Conservation (phyloP, 2,113 vertebrate species). For the Suricata suricatta region DNA sequence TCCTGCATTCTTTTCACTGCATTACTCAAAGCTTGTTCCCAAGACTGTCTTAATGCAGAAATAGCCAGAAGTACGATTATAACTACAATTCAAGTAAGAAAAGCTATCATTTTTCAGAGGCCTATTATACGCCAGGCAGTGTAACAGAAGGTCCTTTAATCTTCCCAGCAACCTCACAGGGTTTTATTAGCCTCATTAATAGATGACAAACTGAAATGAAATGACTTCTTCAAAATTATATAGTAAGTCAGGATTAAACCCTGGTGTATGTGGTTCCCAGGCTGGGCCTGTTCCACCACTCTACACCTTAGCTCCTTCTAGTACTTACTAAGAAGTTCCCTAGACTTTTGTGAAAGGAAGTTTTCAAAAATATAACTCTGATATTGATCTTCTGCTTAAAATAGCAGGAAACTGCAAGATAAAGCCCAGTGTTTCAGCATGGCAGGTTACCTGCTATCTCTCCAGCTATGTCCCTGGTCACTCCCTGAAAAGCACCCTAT, state of each 20-base stretch:
- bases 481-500: background rate
- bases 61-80: background rate
- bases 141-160: background rate
- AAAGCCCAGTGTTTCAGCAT: background rate
- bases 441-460: background rate
- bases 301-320: background rate
- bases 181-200: background rate
- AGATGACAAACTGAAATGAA: slow-evolving; percentile 21
- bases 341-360: background rate
- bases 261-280: background rate
- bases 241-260: background rate
- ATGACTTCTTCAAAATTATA: background rate
- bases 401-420: background rate
- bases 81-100: slow-evolving; percentile 14
- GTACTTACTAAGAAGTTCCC: background rate
- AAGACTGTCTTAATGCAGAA: slow-evolving; percentile 24
- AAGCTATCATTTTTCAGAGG: slow-evolving; percentile 20
- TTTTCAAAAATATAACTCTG: slow-evolving; percentile 18
- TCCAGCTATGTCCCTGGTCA: background rate
- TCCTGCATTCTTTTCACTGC: background rate
- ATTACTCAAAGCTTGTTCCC: background rate
- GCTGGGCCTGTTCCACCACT: background rate
- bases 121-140: background rate
- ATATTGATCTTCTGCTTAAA: slow-evolving; percentile 13
- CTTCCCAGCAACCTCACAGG: background rate